phyloP scores from a whole-genome alignment of 2,113 vertebrate genomes.

The Pelecanoides urinatrix region DNA sequence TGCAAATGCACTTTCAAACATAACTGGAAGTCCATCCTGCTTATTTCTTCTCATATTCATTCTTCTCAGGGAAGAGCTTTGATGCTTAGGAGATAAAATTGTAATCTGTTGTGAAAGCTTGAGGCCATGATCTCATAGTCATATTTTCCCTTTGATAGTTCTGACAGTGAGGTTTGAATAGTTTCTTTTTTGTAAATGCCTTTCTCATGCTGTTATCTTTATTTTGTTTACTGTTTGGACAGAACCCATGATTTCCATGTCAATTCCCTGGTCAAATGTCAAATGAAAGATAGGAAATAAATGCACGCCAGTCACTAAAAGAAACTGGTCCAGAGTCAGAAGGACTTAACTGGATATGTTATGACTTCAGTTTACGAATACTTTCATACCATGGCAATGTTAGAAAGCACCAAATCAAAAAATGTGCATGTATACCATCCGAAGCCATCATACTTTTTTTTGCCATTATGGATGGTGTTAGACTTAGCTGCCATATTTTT shows the following conservation, averaged over 20 bases:
- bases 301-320: not conserved
- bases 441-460: not conserved
- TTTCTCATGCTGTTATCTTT: not conserved
- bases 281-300: not conserved
- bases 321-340: not conserved
- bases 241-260: not conserved
- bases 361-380: too few relatives aligned
- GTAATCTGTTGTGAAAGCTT: not conserved
- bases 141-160: not conserved
- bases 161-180: not conserved
- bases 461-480: not conserved
- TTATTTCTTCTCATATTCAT: not conserved
- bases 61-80: not conserved
- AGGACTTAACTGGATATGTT: too few relatives aligned
- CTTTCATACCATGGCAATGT: not conserved
- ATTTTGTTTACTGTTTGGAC: not conserved
- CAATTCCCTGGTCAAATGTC: not conserved
- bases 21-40: not conserved
- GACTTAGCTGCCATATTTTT: not conserved
- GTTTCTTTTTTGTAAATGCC: not conserved
- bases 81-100: not conserved
- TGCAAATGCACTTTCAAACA: not conserved
- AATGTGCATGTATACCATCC: fast-evolving
- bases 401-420: not conserved
- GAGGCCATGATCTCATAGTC: not conserved